These are phyloP conservation scores for Lateolabrax maculatus DNA, from an alignment of 2,797 vertebrate species.

Conservation along the genomic window DNA sequence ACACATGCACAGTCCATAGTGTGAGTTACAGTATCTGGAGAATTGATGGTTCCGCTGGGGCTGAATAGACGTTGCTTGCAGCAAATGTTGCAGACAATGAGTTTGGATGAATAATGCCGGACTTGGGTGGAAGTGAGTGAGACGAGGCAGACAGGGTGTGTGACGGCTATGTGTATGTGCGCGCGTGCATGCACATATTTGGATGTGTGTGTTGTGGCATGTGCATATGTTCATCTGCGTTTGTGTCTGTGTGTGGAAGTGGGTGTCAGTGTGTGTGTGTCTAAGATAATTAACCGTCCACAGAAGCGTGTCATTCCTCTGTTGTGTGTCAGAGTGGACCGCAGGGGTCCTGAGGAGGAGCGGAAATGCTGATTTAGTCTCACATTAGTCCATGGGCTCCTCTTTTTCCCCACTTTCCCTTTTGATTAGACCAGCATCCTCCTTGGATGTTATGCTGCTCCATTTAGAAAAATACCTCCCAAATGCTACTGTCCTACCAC, in stretches of 20 bases:
- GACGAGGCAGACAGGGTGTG: constrained; percentile 35
- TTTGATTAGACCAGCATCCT: constrained; percentile 62
- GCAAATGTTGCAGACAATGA: constrained; percentile 56
- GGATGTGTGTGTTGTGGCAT: constrained; percentile 17
- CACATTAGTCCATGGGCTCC: constrained; percentile 71
- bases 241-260: constrained; percentile 51
- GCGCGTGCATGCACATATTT: background rate
- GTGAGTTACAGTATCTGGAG: constrained; percentile 49
- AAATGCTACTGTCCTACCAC: constrained; percentile 47
- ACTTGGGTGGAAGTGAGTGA: constrained; percentile 51
- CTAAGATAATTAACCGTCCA: constrained; percentile 82
- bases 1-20: constrained; percentile 22
- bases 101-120: constrained; percentile 50
- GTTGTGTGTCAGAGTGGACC: constrained; percentile 75
- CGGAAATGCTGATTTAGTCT: constrained; percentile 84
- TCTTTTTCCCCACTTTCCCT: constrained; percentile 59
- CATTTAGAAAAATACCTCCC: constrained; percentile 42
- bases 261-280: constrained; percentile 59
- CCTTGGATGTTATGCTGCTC: constrained; percentile 44
- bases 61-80: constrained; percentile 41
- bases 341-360: constrained; percentile 73
- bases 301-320: constrained; percentile 81
- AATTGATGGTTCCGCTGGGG: constrained; percentile 40
- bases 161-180: constrained; percentile 20
- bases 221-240: constrained; percentile 49